Evolutionary conservation across 1,140 invertebrate species (phyloP).

Genomic region (Rhyzopertha dominica): DNA sequence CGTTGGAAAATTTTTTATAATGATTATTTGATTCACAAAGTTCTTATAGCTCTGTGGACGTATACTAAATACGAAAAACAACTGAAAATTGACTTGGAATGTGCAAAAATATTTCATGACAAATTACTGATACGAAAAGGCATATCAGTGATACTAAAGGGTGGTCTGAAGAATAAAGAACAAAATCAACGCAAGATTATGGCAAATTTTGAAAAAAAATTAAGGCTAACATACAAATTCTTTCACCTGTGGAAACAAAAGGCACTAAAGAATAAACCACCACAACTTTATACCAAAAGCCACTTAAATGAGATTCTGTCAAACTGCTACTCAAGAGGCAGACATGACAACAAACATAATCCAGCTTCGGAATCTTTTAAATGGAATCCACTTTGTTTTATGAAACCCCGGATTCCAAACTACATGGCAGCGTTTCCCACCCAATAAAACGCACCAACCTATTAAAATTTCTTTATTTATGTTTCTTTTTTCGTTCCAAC

Average conservation of each 20-base stretch:
- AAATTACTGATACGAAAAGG: slow-evolving; percentile 16
- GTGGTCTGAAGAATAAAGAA: slow-evolving; percentile 16
- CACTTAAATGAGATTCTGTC: not conserved
- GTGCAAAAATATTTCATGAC: slow-evolving; percentile 15
- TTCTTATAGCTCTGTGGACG: slow-evolving; percentile 7
- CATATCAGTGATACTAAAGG: slow-evolving; percentile 18
- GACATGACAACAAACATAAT: slow-evolving; percentile 1
- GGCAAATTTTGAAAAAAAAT: slow-evolving; percentile 8
- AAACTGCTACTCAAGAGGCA: slow-evolving; percentile 2
- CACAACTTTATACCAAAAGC: slow-evolving; percentile 7
- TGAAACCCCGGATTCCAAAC: slow-evolving; percentile 11
- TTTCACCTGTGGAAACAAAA: slow-evolving; percentile 27
- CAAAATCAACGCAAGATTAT: slow-evolving; percentile 5
- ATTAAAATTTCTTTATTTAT: slow-evolving; percentile 21
- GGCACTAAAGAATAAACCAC: not conserved
- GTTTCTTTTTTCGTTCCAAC: slow-evolving; percentile 58
- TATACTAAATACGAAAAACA: slow-evolving; percentile 10
- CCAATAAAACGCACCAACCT: not conserved
- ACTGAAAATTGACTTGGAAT: slow-evolving; percentile 5
- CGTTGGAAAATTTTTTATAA: slow-evolving; percentile 9
- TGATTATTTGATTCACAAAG: slow-evolving; percentile 10
- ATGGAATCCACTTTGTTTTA: slow-evolving; percentile 18
- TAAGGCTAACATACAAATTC: slow-evolving; percentile 27
- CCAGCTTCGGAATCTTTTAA: slow-evolving; percentile 9
- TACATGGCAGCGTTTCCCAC: slow-evolving; percentile 2